Evolutionary conservation across 64 coral and sea anemone species (phyloP).

Genomic region (Porites australiensis): DNA sequence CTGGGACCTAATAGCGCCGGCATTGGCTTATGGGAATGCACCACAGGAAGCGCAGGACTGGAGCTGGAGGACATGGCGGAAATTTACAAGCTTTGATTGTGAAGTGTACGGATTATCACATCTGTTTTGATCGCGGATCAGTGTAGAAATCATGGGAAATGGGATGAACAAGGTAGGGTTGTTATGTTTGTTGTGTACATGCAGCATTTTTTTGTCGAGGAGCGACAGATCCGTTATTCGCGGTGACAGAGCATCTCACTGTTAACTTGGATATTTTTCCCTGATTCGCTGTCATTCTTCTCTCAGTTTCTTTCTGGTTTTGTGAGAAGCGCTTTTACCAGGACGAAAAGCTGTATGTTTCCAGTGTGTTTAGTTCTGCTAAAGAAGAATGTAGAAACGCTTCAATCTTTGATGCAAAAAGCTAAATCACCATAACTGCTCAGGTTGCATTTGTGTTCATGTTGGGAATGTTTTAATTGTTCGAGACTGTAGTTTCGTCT

Average conservation of each 20-base stretch:
- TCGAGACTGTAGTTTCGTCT: too few species aligned
- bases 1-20: too few species aligned
- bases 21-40: not conserved
- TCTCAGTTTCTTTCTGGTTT: not conserved
- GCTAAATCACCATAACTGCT: too few species aligned
- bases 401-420: too few species aligned
- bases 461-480: too few species aligned
- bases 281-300: not conserved
- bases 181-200: not conserved
- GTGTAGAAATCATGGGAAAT: constrained; percentile 62
- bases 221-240: not conserved
- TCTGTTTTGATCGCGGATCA: not conserved
- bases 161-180: constrained; percentile 82
- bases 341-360: not conserved
- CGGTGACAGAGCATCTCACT: not conserved
- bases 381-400: too few species aligned
- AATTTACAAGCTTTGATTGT: not conserved
- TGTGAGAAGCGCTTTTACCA: not conserved
- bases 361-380: not conserved
- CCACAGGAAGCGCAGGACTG: not conserved
- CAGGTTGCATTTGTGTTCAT: too few species aligned
- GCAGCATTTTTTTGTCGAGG: not conserved
- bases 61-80: not conserved
- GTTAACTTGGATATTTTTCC: not conserved
- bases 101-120: not conserved